These are phyloP conservation scores for Barnardius zonarius DNA, from an alignment of 2,113 vertebrate genomes.

Conservation along the genomic window DNA sequence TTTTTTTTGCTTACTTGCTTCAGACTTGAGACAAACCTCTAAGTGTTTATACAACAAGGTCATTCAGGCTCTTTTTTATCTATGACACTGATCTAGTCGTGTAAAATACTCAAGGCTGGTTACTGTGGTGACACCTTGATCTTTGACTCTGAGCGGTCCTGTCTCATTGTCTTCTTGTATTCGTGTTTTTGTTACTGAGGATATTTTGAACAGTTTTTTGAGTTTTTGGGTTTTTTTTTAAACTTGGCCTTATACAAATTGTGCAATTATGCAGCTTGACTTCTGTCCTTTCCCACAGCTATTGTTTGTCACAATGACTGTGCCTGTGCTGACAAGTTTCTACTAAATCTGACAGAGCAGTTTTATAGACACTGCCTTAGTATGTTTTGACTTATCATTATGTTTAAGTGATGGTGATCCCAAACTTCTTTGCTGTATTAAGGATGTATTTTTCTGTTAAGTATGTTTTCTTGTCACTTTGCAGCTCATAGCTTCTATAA, in stretches of 20 bases:
- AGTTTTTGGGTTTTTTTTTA: background rate
- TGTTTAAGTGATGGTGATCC: background rate
- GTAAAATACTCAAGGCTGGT: background rate
- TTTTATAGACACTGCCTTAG: background rate
- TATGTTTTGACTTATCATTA: background rate
- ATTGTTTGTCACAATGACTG: background rate
- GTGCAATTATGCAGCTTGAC: background rate
- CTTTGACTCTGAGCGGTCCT: background rate
- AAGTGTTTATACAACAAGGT: background rate
- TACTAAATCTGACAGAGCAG: background rate
- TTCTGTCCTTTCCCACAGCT: background rate
- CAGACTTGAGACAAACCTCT: background rate
- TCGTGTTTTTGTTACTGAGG: background rate
- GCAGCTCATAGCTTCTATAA: background rate
- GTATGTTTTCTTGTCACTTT: background rate
- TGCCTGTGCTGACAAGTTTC: background rate
- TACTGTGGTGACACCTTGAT: background rate
- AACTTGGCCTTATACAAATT: background rate
- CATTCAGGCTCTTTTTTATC: background rate
- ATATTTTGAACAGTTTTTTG: background rate
- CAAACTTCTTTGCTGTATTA: background rate
- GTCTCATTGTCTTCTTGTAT: background rate
- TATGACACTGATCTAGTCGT: background rate
- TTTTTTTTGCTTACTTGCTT: background rate
- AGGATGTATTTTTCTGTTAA: background rate